Percentiles rank a stretch among this genome's conserved stretches.
phyloP scores from a whole-genome alignment of 2,797 vertebrate genomes.

The Syngnathus acus region DNA sequence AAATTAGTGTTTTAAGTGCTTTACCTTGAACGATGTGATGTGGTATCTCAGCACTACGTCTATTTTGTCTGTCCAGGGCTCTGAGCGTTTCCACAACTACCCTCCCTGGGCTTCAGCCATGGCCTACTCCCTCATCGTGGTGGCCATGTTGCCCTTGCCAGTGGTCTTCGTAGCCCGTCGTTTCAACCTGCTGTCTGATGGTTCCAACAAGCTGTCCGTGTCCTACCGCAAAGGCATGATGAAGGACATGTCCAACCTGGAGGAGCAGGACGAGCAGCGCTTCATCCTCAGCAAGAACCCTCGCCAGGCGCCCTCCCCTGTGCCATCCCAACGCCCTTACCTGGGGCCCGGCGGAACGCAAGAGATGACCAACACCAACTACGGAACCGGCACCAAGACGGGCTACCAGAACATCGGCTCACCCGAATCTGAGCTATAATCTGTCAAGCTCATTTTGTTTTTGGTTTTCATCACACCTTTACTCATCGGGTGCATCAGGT shows the following conservation, averaged over 20 bases:
- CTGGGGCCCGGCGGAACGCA: conserved; percentile 86
- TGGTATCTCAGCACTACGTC: background rate
- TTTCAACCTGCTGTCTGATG: conserved; percentile 87
- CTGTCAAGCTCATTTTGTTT: background rate
- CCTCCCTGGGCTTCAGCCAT: conserved; percentile 88
- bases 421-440: conserved; percentile 73
- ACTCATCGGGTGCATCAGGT: conserved; percentile 13
- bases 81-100: conserved; percentile 84
- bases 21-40: too few species aligned
- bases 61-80: conserved; percentile 66
- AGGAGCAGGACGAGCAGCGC: conserved; percentile 92
- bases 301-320: conserved; percentile 86
- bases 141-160: conserved; percentile 87
- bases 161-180: conserved; percentile 83
- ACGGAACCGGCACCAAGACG: conserved; percentile 87
- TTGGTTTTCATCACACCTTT: conserved; percentile 52
- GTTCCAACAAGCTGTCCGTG: conserved; percentile 93
- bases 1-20: too few species aligned
- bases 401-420: conserved; percentile 79
- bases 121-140: conserved; percentile 82
- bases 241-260: conserved; percentile 96
- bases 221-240: conserved; percentile 98
- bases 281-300: conserved; percentile 94
- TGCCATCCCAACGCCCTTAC: conserved; percentile 89
- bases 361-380: conserved; percentile 90